phyloP scores from a whole-genome alignment of 2,797 vertebrate species.

The Diglossa cyanea region DNA sequence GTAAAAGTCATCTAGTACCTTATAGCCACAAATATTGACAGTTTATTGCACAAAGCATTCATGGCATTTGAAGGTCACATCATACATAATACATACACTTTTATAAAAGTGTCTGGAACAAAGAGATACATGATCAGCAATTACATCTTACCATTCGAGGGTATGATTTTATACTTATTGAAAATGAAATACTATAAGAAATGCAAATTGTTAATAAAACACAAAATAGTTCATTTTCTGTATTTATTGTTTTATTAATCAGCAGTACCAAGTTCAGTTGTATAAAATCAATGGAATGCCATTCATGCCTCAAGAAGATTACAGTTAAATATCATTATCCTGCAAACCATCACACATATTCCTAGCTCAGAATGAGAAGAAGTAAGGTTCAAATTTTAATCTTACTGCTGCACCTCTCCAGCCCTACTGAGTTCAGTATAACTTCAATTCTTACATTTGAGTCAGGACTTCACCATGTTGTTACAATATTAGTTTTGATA shows the following conservation, averaged over 20 bases:
- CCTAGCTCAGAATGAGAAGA: neutral
- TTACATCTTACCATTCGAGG: conserved; percentile 83
- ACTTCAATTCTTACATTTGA: neutral
- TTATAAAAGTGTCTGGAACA: conserved; percentile 92
- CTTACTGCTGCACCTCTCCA: neutral
- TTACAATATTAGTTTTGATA: neutral
- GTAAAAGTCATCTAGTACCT: conserved; percentile 99
- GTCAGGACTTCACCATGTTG: neutral
- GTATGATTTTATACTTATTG: conserved; percentile 70
- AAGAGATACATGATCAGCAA: conserved; percentile 89
- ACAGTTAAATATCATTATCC: neutral
- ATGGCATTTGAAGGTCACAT: conserved; percentile 99
- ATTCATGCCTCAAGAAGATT: neutral
- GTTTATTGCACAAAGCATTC: conserved; percentile 99
- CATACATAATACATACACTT: conserved; percentile 96
- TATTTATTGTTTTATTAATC: conserved; percentile 38
- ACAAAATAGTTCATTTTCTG: conserved; percentile 35
- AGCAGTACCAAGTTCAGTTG: neutral
- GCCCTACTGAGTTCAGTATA: neutral
- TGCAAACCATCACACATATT: neutral
- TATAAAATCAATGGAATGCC: neutral
- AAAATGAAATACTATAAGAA: conserved; percentile 55
- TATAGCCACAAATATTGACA: conserved; percentile 99
- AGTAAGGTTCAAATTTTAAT: neutral
- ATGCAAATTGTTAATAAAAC: conserved; percentile 46